phyloP scores from a whole-genome alignment of 2,888 invertebrate species.

The Theretra japonica region DNA sequence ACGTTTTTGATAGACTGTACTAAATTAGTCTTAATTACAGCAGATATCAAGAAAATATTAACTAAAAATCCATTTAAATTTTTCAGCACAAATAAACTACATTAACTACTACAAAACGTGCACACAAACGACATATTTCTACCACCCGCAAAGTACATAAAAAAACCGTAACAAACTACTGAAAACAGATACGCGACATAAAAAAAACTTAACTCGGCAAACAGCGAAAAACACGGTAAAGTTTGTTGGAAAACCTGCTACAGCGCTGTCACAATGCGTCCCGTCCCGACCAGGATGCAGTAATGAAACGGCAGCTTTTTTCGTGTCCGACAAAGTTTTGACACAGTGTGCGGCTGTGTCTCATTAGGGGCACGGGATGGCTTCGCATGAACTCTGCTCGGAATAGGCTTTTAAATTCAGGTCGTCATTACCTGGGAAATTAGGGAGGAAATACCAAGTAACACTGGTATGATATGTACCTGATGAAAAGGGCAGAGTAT shows the following conservation, averaged over 20 bases:
- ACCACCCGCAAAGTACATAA: background rate
- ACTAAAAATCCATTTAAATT: too few species aligned
- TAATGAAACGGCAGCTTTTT: conserved; percentile 26
- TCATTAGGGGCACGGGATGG: conserved; percentile 15
- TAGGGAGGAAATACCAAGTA: background rate
- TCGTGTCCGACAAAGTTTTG: conserved; percentile 19
- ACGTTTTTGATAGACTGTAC: too few species aligned
- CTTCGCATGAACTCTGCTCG: background rate
- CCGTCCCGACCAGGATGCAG: conserved; percentile 5
- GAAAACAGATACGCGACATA: background rate
- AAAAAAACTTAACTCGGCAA: conserved; percentile 11
- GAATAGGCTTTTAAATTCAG: conserved; percentile 14
- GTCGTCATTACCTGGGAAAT: conserved; percentile 11
- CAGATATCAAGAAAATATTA: too few species aligned
- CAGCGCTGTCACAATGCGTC: conserved; percentile 16
- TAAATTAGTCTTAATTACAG: too few species aligned
- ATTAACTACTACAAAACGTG: too few species aligned
- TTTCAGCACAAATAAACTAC: too few species aligned
- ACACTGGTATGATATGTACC: background rate
- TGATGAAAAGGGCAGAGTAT: too few species aligned
- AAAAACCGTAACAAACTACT: background rate
- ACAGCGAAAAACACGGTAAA: conserved; percentile 18
- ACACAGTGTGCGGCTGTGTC: conserved; percentile 21
- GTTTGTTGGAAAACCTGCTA: conserved; percentile 14
- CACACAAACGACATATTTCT: too few species aligned